Base-by-base conservation (phyloP, 2,113 vertebrate species). In the Cephalopholis sonnerati region DNA sequence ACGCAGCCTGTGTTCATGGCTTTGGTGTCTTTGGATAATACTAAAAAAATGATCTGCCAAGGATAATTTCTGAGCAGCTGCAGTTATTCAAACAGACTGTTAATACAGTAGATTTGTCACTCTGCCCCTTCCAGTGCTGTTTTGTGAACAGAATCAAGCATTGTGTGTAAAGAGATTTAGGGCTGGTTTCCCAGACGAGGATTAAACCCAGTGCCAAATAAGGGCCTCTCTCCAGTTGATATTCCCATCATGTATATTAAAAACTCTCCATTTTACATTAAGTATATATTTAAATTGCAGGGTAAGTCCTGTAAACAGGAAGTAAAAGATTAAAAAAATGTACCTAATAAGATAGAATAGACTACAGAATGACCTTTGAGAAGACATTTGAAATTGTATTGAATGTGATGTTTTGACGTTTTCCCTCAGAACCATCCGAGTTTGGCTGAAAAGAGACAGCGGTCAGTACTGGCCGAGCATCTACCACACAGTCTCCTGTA, bases 401-500 rank as follows among this genome's bases (percentile, higher is more conserved):
- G 20, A 86, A 69, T 77, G 5, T 3, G 29, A 44, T 65, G 59
- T 71, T 64, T 73, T 74, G 11, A 20, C 6, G 1, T 61, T 73
- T 54, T 46, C 18, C 82, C 83, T 25, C 93, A 99, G 98, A 90
- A 99, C 97, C 67, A 96, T 99, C 84, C 93, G 98, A 51, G 97
- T 99, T 54, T 99, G 98, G 98, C 96, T 99, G 91, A 99, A 99
- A 87, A 95, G 98, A 92, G 98, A 99, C 96, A 99, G 98, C 0
- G 98, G 98, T 29, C 98, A 99, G 67, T 99, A 98, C 89, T 99
- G 98, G 98, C 98, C 98, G 54, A 99, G 97, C 93, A 98, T 98
- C 87, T 98, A 96, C 84, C 97, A 99, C 93, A 97, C 97, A 0
- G 96, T 98, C 89, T 97, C 97, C 87, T 97, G 97, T 98, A 94